phyloP scores from a whole-genome alignment of 2,113 vertebrate genomes.

The Thermophis baileyi region DNA sequence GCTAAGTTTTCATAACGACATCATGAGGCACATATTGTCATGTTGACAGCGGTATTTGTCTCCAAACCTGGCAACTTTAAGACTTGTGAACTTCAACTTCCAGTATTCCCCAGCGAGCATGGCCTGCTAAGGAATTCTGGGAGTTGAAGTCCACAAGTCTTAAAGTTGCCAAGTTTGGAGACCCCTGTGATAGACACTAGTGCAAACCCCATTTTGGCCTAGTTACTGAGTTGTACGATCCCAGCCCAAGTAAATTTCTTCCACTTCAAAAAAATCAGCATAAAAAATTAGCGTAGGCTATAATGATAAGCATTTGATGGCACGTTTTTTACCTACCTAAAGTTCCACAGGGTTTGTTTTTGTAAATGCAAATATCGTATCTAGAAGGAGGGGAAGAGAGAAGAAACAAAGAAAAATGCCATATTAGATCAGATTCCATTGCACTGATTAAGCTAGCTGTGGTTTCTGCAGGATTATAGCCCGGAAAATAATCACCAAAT shows the following conservation, averaged over 20 bases:
- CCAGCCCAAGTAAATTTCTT: neutral
- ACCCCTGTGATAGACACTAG: neutral
- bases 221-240: neutral
- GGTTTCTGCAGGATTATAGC: neutral
- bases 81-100: neutral
- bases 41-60: neutral
- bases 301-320: neutral
- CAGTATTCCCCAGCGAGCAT: neutral
- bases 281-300: rapidly evolving
- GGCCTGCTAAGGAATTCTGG: neutral
- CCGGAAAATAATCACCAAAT: neutral
- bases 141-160: neutral
- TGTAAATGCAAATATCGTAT: slow-evolving; percentile 99
- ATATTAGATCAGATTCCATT: neutral
- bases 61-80: neutral
- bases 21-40: neutral
- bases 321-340: slow-evolving; percentile 74
- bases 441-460: neutral
- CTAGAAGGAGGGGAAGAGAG: slow-evolving; percentile 64
- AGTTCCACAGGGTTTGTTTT: slow-evolving; percentile 97
- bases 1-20: neutral
- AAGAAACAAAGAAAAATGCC: neutral
- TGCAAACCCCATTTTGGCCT: neutral
- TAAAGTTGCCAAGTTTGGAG: neutral
- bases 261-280: rapidly evolving